Conservation (phyloP, 53 echinoderm and acorn worm species). For the Hippasteria phrygiana region DNA sequence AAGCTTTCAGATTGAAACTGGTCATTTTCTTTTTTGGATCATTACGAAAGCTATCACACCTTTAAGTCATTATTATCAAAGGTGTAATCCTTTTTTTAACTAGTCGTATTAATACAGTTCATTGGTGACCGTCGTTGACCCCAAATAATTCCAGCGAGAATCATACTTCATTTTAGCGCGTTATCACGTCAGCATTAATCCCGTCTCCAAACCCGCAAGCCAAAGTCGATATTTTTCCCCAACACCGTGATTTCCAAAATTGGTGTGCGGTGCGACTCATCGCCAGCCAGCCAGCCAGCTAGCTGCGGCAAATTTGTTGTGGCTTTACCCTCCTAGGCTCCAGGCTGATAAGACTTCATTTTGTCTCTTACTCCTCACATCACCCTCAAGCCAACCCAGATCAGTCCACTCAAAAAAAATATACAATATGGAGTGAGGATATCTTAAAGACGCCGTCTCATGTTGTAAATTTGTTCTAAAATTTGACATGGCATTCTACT, state of each 20-base stretch:
- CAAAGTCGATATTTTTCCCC: constrained; percentile 30
- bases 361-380: not conserved
- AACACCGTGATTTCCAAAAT: constrained; percentile 55
- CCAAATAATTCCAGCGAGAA: not conserved
- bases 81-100: no score
- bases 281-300: not conserved
- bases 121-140: constrained; percentile 25
- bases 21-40: no score
- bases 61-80: no score
- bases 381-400: not conserved
- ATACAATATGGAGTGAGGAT: not conserved
- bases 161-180: constrained; percentile 37
- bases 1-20: no score
- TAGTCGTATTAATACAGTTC: not conserved
- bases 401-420: not conserved
- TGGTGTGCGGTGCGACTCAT: constrained; percentile 17
- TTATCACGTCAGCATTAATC: constrained; percentile 34
- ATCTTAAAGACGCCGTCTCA: not conserved
- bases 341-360: not conserved
- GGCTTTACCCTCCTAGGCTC: not conserved
- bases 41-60: no score
- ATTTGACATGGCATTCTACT: no score
- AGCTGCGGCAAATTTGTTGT: constrained; percentile 24
- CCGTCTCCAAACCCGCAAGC: not conserved
- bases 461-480: no score